These are phyloP conservation scores for Eilema caniola DNA, from an alignment of 2,888 invertebrate species.

Conservation along the genomic window DNA sequence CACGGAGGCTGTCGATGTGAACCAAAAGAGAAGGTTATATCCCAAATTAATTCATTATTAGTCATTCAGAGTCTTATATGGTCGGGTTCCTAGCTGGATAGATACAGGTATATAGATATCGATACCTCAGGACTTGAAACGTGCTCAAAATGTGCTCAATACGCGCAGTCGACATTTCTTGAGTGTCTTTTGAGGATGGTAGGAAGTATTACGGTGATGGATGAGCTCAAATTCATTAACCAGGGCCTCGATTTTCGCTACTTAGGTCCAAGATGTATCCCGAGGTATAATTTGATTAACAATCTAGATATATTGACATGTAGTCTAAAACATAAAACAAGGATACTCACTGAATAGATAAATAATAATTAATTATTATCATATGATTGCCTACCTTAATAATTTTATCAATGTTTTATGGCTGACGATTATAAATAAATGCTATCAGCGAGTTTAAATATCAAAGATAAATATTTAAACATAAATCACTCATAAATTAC, in stretches of 20 bases:
- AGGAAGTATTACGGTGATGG: too few species aligned
- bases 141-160: too few species aligned
- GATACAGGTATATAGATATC: background rate
- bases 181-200: too few species aligned
- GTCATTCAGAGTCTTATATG: background rate
- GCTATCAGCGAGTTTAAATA: background rate
- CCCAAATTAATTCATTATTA: background rate
- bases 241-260: too few species aligned
- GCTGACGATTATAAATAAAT: conserved; percentile 1
- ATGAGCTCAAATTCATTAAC: too few species aligned
- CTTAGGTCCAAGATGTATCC: too few species aligned
- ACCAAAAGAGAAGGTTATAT: background rate
- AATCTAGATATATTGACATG: background rate
- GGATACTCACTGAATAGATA: background rate
- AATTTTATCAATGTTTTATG: conserved; percentile 3
- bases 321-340: background rate
- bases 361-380: background rate
- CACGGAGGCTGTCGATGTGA: too few species aligned
- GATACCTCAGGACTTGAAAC: too few species aligned
- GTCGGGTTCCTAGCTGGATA: background rate
- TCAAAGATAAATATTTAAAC: background rate
- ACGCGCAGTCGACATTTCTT: too few species aligned
- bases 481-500: background rate
- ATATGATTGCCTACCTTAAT: background rate
- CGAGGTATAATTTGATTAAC: too few species aligned